Evolutionary conservation across 2,888 invertebrate species (phyloP).

Genomic region (Euphydryas editha): DNA sequence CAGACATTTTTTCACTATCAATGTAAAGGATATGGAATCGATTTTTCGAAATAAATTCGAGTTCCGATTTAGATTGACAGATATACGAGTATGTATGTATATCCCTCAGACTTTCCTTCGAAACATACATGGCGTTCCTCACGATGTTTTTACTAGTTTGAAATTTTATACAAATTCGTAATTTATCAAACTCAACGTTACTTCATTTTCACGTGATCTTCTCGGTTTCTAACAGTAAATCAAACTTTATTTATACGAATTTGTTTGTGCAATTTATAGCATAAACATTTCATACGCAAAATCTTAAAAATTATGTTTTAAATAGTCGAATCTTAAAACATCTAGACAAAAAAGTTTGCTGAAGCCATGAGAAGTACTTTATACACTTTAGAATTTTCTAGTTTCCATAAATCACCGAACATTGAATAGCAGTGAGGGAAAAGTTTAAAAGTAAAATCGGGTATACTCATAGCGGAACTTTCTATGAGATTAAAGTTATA

Average conservation of each 20-base stretch:
- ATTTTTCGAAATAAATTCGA: no score
- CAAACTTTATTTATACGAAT: slow-evolving; percentile 29
- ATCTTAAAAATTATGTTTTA: slow-evolving; percentile 51
- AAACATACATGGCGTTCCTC: no score
- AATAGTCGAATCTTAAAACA: slow-evolving; percentile 57
- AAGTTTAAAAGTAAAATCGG: slow-evolving; percentile 74
- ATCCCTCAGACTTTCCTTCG: no score
- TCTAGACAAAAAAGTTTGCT: slow-evolving; percentile 59
- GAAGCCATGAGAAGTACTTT: slow-evolving; percentile 67
- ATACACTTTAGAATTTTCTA: slow-evolving; percentile 69
- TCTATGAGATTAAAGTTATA: slow-evolving; percentile 77
- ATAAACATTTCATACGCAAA: slow-evolving; percentile 45
- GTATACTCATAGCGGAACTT: slow-evolving; percentile 70
- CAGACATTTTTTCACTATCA: no score
- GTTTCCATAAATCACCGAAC: slow-evolving; percentile 77
- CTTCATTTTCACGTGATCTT: no score
- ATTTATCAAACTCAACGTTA: no score
- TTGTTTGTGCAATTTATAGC: slow-evolving; percentile 42
- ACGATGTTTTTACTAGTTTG: no score
- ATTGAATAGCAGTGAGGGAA: slow-evolving; percentile 66
- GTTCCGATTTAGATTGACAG: no score
- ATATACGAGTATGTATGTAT: no score
- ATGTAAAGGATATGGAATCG: no score
- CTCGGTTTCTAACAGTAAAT: not conserved
- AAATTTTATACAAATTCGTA: no score